Evolutionary conservation across 2,888 invertebrate species (phyloP).

Genomic region (Zelleria hepariella): DNA sequence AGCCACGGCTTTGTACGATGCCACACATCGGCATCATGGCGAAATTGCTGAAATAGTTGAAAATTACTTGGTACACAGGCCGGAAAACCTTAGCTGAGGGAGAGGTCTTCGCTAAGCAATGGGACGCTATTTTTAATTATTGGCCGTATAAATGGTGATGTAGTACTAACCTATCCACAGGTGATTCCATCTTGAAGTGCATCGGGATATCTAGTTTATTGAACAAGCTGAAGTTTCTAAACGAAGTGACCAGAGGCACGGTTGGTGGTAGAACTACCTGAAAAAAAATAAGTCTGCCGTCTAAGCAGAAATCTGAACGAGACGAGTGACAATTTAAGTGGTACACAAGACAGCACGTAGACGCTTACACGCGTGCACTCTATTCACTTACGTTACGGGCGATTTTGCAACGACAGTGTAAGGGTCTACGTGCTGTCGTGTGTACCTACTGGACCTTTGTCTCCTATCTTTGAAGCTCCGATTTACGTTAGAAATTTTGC

Average conservation of each 20-base stretch:
- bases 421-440: too few relatives aligned
- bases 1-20: slow-evolving; percentile 48
- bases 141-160: neutral
- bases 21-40: slow-evolving; percentile 60
- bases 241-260: slow-evolving; percentile 51
- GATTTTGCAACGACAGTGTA: too few relatives aligned
- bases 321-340: too few relatives aligned
- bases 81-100: neutral
- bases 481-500: too few relatives aligned
- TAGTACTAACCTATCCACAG: slow-evolving; percentile 44
- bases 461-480: neutral
- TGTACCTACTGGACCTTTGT: too few relatives aligned
- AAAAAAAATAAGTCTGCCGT: neutral
- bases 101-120: neutral
- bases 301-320: too few relatives aligned
- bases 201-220: slow-evolving; percentile 53
- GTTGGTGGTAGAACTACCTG: slow-evolving; percentile 60
- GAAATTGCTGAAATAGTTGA: slow-evolving; percentile 47
- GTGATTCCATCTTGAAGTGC: slow-evolving; percentile 52
- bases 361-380: too few relatives aligned
- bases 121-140: too few relatives aligned
- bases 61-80: too few relatives aligned
- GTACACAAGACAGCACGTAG: too few relatives aligned
- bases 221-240: slow-evolving; percentile 53
- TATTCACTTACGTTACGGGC: too few relatives aligned